phyloP scores from a whole-genome alignment of 2,888 invertebrate species.

The Ichneumoninae sp. region DNA sequence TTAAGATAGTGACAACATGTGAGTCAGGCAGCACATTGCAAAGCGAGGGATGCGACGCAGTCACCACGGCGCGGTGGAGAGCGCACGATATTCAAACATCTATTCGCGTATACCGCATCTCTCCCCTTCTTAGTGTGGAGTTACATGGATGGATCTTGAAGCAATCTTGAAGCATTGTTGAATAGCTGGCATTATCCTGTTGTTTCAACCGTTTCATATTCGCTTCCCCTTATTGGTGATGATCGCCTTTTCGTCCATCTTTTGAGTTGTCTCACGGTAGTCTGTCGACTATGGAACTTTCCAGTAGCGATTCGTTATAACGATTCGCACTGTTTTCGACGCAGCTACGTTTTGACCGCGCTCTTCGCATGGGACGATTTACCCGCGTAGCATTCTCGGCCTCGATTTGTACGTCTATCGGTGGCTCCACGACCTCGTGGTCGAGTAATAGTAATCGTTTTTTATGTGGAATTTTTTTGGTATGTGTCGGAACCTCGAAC shows the following conservation, averaged over 20 bases:
- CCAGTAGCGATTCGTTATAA: slow-evolving; percentile 1
- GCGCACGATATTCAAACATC: neutral
- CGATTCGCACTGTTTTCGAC: neutral
- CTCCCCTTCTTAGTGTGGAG: neutral
- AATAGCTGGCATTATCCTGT: neutral
- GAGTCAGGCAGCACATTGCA: neutral
- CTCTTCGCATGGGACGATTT: neutral
- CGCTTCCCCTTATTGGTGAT: neutral
- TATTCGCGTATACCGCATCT: neutral
- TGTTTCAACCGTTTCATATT: neutral
- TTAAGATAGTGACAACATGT: neutral
- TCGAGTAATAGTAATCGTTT: neutral
- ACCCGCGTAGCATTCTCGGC: neutral
- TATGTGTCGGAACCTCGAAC: neutral
- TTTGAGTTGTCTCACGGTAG: neutral
- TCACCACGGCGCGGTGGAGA: neutral
- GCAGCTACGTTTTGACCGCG: neutral
- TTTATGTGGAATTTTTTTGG: neutral
- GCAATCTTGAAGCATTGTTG: neutral
- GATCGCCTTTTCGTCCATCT: neutral
- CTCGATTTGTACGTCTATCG: neutral
- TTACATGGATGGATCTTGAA: neutral
- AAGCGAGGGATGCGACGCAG: neutral
- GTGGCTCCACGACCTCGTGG: neutral
- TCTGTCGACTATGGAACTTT: neutral